phyloP scores from a whole-genome alignment of 2,113 vertebrate genomes.

The Cinclus cinclus region DNA sequence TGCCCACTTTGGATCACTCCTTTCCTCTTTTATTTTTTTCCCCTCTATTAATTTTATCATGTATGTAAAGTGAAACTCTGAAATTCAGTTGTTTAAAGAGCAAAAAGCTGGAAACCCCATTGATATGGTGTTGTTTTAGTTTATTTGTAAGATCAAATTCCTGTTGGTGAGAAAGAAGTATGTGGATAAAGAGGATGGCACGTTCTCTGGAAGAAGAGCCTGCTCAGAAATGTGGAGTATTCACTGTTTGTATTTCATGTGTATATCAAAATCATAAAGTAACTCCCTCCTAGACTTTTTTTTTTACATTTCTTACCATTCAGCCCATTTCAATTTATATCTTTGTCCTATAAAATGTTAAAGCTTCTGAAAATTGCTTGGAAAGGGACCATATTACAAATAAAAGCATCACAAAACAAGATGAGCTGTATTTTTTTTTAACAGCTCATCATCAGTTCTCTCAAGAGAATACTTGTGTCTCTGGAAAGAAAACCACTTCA shows the following conservation, averaged over 20 bases:
- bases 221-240: background rate
- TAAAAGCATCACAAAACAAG: background rate
- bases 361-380: background rate
- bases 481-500: slow-evolving; percentile 25
- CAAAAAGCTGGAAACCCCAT: background rate
- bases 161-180: background rate
- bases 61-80: background rate
- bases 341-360: background rate
- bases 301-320: background rate
- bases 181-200: background rate
- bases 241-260: background rate
- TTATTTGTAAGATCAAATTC: background rate
- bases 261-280: background rate
- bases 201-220: background rate
- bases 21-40: background rate
- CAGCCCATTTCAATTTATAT: background rate
- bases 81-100: background rate
- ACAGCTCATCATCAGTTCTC: background rate
- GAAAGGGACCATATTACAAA: background rate
- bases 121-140: background rate
- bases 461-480: slow-evolving; percentile 6
- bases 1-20: background rate
- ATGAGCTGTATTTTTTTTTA: slow-evolving; percentile 13
- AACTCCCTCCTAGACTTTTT: background rate
- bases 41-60: background rate